phyloP scores from a whole-genome alignment of 2,888 invertebrate genomes.

The Slavum lentiscoides region DNA sequence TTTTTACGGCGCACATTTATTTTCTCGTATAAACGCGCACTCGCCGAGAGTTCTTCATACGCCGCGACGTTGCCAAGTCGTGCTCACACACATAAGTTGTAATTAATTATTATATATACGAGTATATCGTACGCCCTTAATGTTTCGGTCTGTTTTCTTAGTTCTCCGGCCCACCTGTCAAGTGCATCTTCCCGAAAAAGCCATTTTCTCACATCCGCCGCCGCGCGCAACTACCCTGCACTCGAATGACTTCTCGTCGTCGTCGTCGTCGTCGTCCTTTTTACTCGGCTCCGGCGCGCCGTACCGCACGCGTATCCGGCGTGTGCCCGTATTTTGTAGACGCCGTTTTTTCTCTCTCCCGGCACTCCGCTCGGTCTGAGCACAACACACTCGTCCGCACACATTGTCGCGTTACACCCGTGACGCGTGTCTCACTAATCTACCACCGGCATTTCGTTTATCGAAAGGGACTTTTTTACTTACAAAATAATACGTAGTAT shows the following conservation, averaged over 20 bases:
- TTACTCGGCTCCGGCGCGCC: background rate
- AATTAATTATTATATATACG: conserved; percentile 22
- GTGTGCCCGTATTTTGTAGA: background rate
- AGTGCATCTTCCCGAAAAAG: conserved; percentile 50
- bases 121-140: conserved; percentile 31
- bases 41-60: too few species aligned
- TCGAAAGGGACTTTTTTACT: too few species aligned
- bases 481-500: too few species aligned
- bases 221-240: background rate
- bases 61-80: conserved; percentile 4
- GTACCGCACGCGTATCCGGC: conserved; percentile 26
- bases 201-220: conserved; percentile 48
- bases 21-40: conserved; percentile 4
- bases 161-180: conserved; percentile 44
- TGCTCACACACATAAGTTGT: conserved; percentile 15
- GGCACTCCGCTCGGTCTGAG: too few species aligned
- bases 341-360: background rate
- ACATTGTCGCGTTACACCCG: too few species aligned
- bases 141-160: conserved; percentile 45
- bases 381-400: too few species aligned
- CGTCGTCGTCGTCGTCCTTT: conserved; percentile 31
- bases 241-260: conserved; percentile 33
- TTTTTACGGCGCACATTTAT: conserved; percentile 26
- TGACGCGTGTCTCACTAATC: too few species aligned
- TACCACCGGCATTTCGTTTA: too few species aligned